Evolutionary conservation across 2,797 vertebrate genomes (phyloP), one percentile per base, ranked within the genome.

Genomic region (Craterocephalus amniculus): DNA sequence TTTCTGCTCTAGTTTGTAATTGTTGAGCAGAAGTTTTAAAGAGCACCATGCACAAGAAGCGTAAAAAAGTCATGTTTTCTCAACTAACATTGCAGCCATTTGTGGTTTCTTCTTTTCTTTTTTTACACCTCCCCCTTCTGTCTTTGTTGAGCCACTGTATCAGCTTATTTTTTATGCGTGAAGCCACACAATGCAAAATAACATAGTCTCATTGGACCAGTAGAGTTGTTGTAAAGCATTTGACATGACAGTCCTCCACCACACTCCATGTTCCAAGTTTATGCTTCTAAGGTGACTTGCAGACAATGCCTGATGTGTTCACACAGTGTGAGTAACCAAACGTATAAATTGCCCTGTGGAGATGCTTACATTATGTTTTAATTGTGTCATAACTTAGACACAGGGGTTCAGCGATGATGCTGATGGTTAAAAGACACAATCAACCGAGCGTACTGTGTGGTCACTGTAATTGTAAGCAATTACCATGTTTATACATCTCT

Each of bases 151-250:
- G 60, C 62, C 16, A 14, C 35, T 57, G 52, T 66, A 61, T 70
- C 69, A 52, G 63, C 63, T 82, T 68, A 51, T 57, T 63, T 85
- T 75, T 87, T 71, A 76, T 65, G 78, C 72, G 72, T 74, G 83
- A 83, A 60, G 58, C 64, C 66, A 55, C 80, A 35, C 31, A 62
- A 40, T 61, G 63, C 52, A 65, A 62, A 68, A 54, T 58, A n/a
- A 80, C 72, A 65, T 8, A 49, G 63, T 34, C 77, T n/a, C 38
- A 49, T 0, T 4, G 58, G 72, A 51, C 72, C 60, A 64, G 59
- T 1, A 8, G 58, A 45, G 67, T 62, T 68, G 55, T 69, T 67
- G 70, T 78, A 60, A 59, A 80, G 67, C 77, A 75, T 75, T 77
- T 38, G 63, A 64, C 57, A 14, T 62, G 63, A 81, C 78, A 65